Base-by-base conservation (phyloP, 2,888 invertebrate species). In the Acleris holmiana region DNA sequence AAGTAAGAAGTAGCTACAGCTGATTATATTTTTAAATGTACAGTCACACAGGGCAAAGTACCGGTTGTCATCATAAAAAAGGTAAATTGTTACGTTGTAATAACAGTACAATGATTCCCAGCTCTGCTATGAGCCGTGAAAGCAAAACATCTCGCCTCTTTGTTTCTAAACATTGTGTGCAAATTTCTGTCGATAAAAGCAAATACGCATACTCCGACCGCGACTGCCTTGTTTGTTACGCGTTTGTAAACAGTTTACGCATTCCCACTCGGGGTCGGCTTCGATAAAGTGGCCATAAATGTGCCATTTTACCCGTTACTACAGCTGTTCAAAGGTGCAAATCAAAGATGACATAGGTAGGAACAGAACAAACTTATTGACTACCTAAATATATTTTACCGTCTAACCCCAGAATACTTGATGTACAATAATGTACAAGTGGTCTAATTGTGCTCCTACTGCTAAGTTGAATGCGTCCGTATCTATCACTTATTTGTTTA, bases 101-200 rank as follows among this genome's bases (percentile, higher is more conserved):
- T 78, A 80, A 77, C 78, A 79, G 82, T 81, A 80, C 76, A 79
- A 76, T 82, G 72, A 81, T 84, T 82, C 80, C 74, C 80, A 82
- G 75, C 72, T 77, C 76, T 53, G 62, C 62, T 48, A 66, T 76
- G 76, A 77, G 77, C 73, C 76, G 78, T 77, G 79, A 82, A 83
- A 84, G 78, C 80, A 84, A 83, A 85, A 85, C 83, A 84, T 78
- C 71, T 74, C 71, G 72, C 76, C 79, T 82, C 82, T 80, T 85
- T 83, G 82, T 83, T 84, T 84, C 83, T 82, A 81, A 86, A 86
- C 88, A 86, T 88, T 86, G 89, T 88, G 85, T 88, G 88, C 79
- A 88, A 88, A 89, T 88, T 77, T 80, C 71, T 79, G 74, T 76
- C 82, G 81, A 84, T 85, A 84, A 84, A 84, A 83, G 80, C 76